These are phyloP conservation scores for Macaria liturata DNA, from an alignment of 2,888 invertebrate genomes.

Conservation along the genomic window DNA sequence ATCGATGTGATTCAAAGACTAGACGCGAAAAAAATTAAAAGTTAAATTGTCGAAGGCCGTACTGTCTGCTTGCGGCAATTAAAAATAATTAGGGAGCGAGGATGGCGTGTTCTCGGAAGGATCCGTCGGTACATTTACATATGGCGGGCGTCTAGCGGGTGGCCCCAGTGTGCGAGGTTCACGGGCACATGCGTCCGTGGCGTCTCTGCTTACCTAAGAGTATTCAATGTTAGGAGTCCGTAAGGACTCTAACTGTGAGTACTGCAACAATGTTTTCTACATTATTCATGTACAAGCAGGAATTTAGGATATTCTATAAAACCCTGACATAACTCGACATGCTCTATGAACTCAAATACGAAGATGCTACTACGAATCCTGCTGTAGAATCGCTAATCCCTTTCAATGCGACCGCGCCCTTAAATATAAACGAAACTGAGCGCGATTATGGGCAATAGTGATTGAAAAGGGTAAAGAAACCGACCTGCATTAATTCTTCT, in stretches of 20 bases:
- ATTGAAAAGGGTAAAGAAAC: conserved; percentile 76
- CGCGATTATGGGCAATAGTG: conserved; percentile 80
- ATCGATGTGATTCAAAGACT: conserved; percentile 71
- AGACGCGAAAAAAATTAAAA: conserved; percentile 78
- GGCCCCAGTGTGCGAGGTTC: conserved; percentile 31
- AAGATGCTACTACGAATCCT: background rate
- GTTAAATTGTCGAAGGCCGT: conserved; percentile 75
- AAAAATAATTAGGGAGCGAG: conserved; percentile 82
- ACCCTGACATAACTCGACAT: too few species aligned
- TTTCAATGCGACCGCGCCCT: conserved; percentile 30
- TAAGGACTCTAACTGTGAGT: too few species aligned
- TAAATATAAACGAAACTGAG: conserved; percentile 67
- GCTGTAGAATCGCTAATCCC: conserved; percentile 29
- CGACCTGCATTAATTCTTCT: conserved; percentile 62
- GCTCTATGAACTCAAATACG: too few species aligned
- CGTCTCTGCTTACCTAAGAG: too few species aligned
- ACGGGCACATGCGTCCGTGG: conserved; percentile 15
- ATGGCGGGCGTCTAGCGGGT: conserved; percentile 52
- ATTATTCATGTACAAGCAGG: too few species aligned
- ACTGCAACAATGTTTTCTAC: too few species aligned
- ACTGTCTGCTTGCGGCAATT: conserved; percentile 75
- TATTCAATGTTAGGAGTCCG: too few species aligned
- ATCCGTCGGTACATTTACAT: conserved; percentile 74
- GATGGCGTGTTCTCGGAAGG: conserved; percentile 79
- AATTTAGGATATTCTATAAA: too few species aligned